phyloP scores from a whole-genome alignment of 2,888 invertebrate species.

The Oscheius sp. region DNA sequence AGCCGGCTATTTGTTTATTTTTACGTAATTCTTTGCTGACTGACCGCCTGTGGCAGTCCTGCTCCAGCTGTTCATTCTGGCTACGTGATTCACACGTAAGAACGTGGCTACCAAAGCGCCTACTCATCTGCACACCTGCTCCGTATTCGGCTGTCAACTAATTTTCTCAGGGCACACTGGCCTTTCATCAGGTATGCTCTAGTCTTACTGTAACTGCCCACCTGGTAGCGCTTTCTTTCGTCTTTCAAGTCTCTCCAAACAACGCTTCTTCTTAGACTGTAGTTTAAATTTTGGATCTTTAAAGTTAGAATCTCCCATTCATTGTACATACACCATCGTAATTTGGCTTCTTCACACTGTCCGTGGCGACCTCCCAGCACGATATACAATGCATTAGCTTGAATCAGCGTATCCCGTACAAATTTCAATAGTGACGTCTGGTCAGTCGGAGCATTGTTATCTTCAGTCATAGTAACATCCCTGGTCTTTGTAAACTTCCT shows the following conservation, averaged over 20 bases:
- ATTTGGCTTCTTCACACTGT: conserved; percentile 23
- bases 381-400: conserved; percentile 24
- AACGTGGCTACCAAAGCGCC: too few species aligned
- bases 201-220: not conserved
- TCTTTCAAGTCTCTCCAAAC: too few species aligned
- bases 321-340: conserved; percentile 25
- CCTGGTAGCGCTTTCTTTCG: not conserved
- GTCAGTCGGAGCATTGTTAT: conserved; percentile 24
- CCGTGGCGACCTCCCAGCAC: conserved; percentile 30
- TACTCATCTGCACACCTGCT: too few species aligned
- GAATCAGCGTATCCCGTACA: conserved; percentile 29
- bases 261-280: too few species aligned
- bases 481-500: conserved; percentile 1
- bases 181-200: too few species aligned
- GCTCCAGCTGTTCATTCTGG: conserved; percentile 24
- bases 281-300: too few species aligned
- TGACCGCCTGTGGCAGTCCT: conserved; percentile 24
- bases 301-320: not conserved
- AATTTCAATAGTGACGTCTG: conserved; percentile 29
- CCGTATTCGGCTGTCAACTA: too few species aligned
- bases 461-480: conserved; percentile 6
- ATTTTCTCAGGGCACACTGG: too few species aligned
- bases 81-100: conserved; percentile 17
- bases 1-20: conserved; percentile 28
- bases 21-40: conserved; percentile 28